Base-by-base conservation (phyloP, 2,888 invertebrate genomes). In the Danaus chrysippus region DNA sequence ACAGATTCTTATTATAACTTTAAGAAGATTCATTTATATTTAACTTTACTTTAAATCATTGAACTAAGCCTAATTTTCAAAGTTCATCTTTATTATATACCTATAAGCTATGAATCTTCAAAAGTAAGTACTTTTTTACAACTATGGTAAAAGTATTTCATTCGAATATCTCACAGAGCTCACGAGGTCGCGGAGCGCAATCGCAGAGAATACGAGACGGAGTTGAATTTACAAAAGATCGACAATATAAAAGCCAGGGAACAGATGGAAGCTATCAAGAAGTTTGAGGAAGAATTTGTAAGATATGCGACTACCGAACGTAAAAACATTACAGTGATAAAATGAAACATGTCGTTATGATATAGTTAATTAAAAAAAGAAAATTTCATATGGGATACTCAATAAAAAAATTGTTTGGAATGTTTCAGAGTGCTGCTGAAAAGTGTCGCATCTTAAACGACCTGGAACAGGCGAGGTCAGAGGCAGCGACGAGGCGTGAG, bases 241-340 rank as follows among this genome's bases (percentile, higher is more conserved):
- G 91, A 91, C 72, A 87, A 85, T 69, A 68, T 81, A 0, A 77
- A 78, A 54, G 83, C 89, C 0, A 63, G 74, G 6, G 70, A 84
- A 56, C 77, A 91, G 68, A 87, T 88, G 67, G 75, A 76, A 0
- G 81, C 81, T 1, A 73, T 91, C 13, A 78, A 76, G 63, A 72
- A 86, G 34, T 89, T 88, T 55, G 90, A 92, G 59, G 72, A 80
- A 1, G 74, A 84, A 0, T 87, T 82, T 59, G 89, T 88, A 71
- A 82, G 83, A 67, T 57, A 53, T 34, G 12, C 2, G 23, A 34
- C 8, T 34, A 34, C 23, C 8, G 6, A 34, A 6, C 23, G 23
- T 34, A 34, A 1, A 34, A 34, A 34, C 23, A 34, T 34, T 34
- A 34, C 23, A 34, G 23, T 8, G 6, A 34, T 34, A 34, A 3